A percentile compares a stretch with the other conserved stretches of the same genome.
phyloP scores from a whole-genome alignment of 2,113 vertebrate species.

The Ploceus nigricollis region DNA sequence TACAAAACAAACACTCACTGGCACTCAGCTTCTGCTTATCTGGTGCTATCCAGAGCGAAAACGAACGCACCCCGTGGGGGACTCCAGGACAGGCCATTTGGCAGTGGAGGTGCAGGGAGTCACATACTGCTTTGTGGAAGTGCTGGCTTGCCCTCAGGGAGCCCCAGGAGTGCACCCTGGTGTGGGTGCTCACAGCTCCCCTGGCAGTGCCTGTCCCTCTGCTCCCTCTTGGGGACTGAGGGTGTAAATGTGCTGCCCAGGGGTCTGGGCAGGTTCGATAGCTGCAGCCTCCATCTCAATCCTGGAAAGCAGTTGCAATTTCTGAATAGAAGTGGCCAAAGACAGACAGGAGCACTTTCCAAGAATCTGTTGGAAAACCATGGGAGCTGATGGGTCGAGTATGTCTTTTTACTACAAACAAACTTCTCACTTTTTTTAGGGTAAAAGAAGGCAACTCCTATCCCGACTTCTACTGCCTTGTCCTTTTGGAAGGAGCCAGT shows the following conservation, averaged over 20 bases:
- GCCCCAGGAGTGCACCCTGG: background rate
- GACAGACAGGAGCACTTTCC: background rate
- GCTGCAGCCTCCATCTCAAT: background rate
- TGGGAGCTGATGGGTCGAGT: background rate
- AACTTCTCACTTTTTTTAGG: background rate
- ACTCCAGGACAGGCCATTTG: background rate
- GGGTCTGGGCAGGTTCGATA: rapidly evolving
- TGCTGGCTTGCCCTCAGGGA: rapidly evolving
- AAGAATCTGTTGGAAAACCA: background rate
- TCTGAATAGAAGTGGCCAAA: background rate
- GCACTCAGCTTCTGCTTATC: background rate
- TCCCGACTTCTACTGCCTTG: background rate
- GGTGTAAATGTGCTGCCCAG: background rate
- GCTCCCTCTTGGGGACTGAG: background rate
- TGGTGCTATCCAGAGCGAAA: background rate
- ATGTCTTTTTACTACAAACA: background rate
- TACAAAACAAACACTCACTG: background rate
- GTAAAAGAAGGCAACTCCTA: background rate
- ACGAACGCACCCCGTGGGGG: rapidly evolving
- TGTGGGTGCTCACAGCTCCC: background rate
- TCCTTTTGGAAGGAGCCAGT: background rate
- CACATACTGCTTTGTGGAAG: background rate
- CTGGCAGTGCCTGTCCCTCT: rapidly evolving
- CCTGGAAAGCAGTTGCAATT: background rate
- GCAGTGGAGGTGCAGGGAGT: background rate